These are phyloP conservation scores for Crypturellus tataupa DNA, from an alignment of 2,797 vertebrate species.

Conservation along the genomic window DNA sequence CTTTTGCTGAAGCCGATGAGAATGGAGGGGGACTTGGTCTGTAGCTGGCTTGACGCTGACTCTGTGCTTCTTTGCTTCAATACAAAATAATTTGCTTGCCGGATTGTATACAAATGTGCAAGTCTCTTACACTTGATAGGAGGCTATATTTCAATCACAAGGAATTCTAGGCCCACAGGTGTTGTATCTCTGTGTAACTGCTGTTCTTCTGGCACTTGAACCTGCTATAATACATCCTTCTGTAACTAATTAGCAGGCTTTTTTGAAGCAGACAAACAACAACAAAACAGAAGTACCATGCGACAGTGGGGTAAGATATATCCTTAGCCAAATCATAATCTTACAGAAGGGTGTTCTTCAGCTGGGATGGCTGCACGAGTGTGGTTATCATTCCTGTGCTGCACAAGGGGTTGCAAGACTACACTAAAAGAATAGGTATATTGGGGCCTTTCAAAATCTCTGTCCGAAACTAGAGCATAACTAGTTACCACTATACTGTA, in stretches of 20 bases:
- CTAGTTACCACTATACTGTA: neutral
- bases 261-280: too few relatives aligned
- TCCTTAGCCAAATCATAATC: neutral
- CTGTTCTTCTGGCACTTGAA: neutral
- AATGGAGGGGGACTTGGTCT: neutral
- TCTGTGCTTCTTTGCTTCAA: neutral
- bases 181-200: conserved; percentile 9
- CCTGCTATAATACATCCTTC: neutral
- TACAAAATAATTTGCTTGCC: neutral
- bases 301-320: neutral
- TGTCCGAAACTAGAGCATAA: neutral
- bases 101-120: neutral
- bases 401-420: neutral
- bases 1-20: neutral
- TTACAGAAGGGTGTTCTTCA: neutral
- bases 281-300: neutral
- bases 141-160: neutral
- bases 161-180: neutral
- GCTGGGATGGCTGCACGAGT: conserved; percentile 15
- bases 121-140: neutral
- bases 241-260: neutral
- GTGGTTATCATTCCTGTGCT: neutral
- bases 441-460: neutral
- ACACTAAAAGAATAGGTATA: neutral
- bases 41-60: neutral